Base-by-base conservation (phyloP, 2,113 vertebrate species). In the Sinocyclocheilus grahami region DNA sequence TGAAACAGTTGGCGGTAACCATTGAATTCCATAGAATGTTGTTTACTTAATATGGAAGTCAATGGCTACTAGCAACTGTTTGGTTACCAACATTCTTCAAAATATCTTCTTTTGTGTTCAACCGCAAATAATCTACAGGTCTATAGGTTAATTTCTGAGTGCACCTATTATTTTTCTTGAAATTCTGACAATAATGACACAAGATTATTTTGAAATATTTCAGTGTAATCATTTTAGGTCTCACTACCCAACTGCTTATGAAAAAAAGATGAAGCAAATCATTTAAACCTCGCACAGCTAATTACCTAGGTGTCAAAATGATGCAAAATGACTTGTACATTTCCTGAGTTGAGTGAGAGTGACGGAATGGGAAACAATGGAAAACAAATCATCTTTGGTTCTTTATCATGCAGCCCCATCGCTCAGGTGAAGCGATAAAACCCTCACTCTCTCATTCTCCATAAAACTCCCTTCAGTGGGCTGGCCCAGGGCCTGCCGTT, bases 271-370 rank as follows among this genome's bases (percentile, higher is more conserved):
- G 79, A 71, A 63, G 9, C 33, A 55, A 78, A 83, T 78, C 16
- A 85, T 88, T 88, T 71, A 83, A 88, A 83, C 42, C 79, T 58
- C 8, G 4, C 46, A 69, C 24, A 55, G 46, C 67, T 88, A 88
- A 88, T 88, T 83, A 86, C 84, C 84, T 30, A 46, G 79, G 5
- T 69, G 48, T 63, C 79, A 83, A 78, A 88, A 88, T 30, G 78
- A 77, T 30, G 84, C 51, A 63, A 30, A 42, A 78, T 55, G 53
- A 62, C 42, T 58, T 11, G 37, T 42, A n/a, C 51, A 75, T 86
- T 86, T 83, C 24, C 46, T n/a, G 82, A 24, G n/a, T 51, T 86
- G 78, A 79, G 67, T 53, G 62, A 71, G 58, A 81, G 22, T 55
- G 87, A 60, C 2, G 2, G 51, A 81, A 58, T 37, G 51, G 13